Conservation (phyloP, 2,113 vertebrate species). For the Upupa epops region DNA sequence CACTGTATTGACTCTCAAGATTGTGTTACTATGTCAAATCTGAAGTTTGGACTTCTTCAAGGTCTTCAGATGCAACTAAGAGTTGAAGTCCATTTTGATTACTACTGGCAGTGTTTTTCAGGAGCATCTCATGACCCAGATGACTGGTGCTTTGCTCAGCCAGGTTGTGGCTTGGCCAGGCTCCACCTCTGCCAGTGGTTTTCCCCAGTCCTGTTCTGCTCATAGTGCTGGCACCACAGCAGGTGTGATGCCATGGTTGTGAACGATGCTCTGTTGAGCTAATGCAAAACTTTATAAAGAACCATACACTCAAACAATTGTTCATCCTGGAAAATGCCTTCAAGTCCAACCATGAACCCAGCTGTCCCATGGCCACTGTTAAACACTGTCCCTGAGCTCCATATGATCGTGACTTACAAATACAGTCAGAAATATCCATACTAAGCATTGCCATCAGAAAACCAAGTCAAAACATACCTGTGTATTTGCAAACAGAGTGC, state of each 20-base stretch:
- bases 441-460: background rate
- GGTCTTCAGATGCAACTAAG: background rate
- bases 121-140: background rate
- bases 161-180: background rate
- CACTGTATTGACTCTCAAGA: background rate
- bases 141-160: background rate
- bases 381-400: too few species aligned
- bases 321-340: too few species aligned
- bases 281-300: background rate
- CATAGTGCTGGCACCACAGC: background rate
- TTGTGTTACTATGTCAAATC: background rate
- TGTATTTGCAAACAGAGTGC: background rate
- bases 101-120: background rate
- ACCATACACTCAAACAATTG: too few species aligned
- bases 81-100: background rate
- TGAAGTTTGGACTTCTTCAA: background rate
- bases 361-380: too few species aligned
- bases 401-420: too few species aligned
- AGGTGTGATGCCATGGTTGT: background rate
- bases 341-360: too few species aligned
- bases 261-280: fast-evolving
- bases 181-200: background rate
- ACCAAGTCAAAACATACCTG: background rate
- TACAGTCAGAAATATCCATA: background rate
- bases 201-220: background rate